phyloP scores from a whole-genome alignment of 2,797 vertebrate species.

The Sebastes wilsoni region DNA sequence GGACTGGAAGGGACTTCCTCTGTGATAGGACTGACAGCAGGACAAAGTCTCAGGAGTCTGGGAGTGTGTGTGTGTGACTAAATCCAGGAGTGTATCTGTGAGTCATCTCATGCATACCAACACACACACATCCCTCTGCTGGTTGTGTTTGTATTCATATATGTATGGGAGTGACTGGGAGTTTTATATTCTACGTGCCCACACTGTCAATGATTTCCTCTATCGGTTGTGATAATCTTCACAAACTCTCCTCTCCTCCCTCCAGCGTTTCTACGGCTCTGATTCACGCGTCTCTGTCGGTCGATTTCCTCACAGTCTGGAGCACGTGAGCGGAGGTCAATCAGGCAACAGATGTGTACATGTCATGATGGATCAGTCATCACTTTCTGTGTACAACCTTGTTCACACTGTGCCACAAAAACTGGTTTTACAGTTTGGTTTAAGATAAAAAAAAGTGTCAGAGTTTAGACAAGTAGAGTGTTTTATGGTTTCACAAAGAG shows the following conservation, averaged over 20 bases:
- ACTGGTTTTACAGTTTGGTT: background rate
- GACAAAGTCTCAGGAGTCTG: constrained; percentile 16
- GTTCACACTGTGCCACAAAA: background rate
- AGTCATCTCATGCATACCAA: constrained; percentile 39
- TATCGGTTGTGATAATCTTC: constrained; percentile 50
- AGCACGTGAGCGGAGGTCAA: constrained; percentile 14
- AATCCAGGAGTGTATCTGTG: constrained; percentile 44
- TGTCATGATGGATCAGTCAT: constrained; percentile 14
- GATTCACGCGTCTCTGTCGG: constrained; percentile 41
- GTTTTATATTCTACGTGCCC: constrained; percentile 48
- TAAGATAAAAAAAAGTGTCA: too few species aligned
- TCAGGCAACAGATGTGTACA: constrained; percentile 23
- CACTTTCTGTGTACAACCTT: background rate
- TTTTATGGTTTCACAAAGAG: too few species aligned
- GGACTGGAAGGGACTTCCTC: constrained; percentile 27
- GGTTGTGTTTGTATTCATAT: constrained; percentile 32
- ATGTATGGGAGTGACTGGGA: constrained; percentile 26
- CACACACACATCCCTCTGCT: background rate
- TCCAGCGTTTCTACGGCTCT: constrained; percentile 17
- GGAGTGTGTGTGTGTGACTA: constrained; percentile 11
- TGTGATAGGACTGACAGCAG: constrained; percentile 13
- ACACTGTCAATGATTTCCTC: constrained; percentile 47
- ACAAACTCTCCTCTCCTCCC: constrained; percentile 11
- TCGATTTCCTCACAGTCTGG: constrained; percentile 15
- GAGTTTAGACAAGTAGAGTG: too few species aligned